Base-by-base conservation (phyloP, 2,113 vertebrate genomes). In the Peromyscus leucopus region DNA sequence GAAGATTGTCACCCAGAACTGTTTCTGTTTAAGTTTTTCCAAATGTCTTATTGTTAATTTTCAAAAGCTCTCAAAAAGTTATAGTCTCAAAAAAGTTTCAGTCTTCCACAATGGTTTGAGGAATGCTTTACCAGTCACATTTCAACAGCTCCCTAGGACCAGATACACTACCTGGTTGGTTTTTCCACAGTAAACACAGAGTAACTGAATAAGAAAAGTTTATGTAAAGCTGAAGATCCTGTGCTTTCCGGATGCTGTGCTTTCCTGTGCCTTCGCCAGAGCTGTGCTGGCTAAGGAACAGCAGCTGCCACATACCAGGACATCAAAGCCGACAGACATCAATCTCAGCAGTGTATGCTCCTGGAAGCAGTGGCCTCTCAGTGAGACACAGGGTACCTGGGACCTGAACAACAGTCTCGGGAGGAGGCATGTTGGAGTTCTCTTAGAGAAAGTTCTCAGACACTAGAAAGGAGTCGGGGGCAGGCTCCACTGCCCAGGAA, bases 1-100 rank as follows among this genome's bases (percentile, higher is more conserved):
- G 55, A 90, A 79, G 74, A 95, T 15, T 76, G 72, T 48, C 71
- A 95, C 51, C 63, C 51, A 95, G 65, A 79, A 94, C 94, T 94
- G 89, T 89, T 59, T 84, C 65, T 85, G 7, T 69, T 94, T 92
- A 92, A 97, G 15, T 31, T 89, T 57, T 79, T 93, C 42, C 65
- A 93, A 87, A 75, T 94, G 42, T 21, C 84, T 95, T 19, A 9
- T 7, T 96, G 39, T 51, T 67, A 67, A 57, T 93, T 96, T 95
- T 84, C 4, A 92, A 90, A 85, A 13, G 16, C 75, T 63, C 28
- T 82, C 31, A 80, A 83, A 90, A 90, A 48, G 13, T 78, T 82
- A 17, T 61, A 89, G 39, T 79, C 42, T 96, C 48, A 84, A 94
- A 93, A 89, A 95, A 78, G 59, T 2, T 84, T 90, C 55, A 89